These are phyloP conservation scores for Drosophila busckii DNA, from an alignment of 1,140 invertebrate genomes.

Conservation along the genomic window DNA sequence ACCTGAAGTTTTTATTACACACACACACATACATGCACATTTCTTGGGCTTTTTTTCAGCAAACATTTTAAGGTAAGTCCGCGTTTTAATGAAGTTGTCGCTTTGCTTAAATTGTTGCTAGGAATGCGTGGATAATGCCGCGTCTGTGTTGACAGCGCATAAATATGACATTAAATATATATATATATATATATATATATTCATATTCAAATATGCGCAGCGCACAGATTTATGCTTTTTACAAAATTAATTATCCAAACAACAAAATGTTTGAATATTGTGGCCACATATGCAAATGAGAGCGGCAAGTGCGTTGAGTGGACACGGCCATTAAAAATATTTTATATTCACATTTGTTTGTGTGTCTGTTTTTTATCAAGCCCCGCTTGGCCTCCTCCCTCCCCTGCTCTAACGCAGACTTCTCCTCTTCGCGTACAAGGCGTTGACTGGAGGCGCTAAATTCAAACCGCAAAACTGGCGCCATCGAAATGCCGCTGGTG, in stretches of 20 bases:
- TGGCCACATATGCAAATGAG: constrained; percentile 54
- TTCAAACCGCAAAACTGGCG: constrained; percentile 29
- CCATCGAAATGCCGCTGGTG: constrained; percentile 44
- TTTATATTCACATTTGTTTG: constrained; percentile 9
- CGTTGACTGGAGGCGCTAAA: constrained; percentile 30
- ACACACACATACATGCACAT: constrained; percentile 36
- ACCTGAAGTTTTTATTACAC: constrained; percentile 71
- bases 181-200: constrained; percentile 55
- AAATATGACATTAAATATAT: constrained; percentile 63
- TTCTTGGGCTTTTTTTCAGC: constrained; percentile 41
- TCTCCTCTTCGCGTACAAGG: constrained; percentile 28
- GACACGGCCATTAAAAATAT: constrained; percentile 11
- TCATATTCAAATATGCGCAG: constrained; percentile 73
- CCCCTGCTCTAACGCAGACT: background rate
- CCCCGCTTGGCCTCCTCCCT: too few species aligned
- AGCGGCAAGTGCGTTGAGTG: constrained; percentile 38
- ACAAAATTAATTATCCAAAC: constrained; percentile 59
- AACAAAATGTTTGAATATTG: constrained; percentile 34
- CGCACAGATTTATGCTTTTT: constrained; percentile 61
- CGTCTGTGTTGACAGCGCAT: constrained; percentile 57
- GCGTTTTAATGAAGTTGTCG: constrained; percentile 1
- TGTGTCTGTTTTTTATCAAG: constrained; percentile 40
- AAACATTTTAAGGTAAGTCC: too few species aligned
- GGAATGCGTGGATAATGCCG: constrained; percentile 52
- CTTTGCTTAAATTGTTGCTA: constrained; percentile 35